Conservation (phyloP, 2,888 invertebrate species). For the Pollenia amentaria region DNA sequence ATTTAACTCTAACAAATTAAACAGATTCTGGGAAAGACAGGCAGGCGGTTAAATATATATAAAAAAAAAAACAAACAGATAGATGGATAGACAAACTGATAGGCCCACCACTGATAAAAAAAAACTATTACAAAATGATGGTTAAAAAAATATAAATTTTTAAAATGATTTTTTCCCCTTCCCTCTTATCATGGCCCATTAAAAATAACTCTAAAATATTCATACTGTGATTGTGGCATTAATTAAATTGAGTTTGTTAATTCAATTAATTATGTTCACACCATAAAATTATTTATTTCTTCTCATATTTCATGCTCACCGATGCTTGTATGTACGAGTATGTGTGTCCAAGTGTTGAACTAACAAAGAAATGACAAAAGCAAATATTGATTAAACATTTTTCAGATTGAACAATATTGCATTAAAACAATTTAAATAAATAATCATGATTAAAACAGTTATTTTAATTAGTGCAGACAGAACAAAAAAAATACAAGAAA, state of each 20-base stretch:
- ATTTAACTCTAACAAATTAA: constrained; percentile 54
- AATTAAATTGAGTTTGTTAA: constrained; percentile 61
- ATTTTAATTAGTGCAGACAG: constrained; percentile 15
- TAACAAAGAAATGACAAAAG: constrained; percentile 53
- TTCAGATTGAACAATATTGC: constrained; percentile 37
- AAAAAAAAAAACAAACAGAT: neutral
- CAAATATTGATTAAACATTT: constrained; percentile 46
- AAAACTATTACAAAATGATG: neutral
- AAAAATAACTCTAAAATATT: constrained; percentile 25
- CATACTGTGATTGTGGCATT: constrained; percentile 53
- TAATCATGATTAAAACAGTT: constrained; percentile 11
- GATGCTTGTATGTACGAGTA: neutral
- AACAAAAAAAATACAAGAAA: neutral
- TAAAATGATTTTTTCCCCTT: neutral
- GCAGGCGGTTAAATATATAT: too few relatives aligned
- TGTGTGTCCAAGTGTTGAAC: neutral
- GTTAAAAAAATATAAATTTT: constrained; percentile 6
- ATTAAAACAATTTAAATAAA: constrained; percentile 27
- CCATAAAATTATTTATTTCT: constrained; percentile 36
- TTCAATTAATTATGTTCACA: constrained; percentile 66
- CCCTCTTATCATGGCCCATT: neutral
- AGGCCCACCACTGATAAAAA: neutral
- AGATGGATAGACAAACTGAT: neutral
- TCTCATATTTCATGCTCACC: neutral
- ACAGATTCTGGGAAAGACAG: constrained; percentile 12